A percentile compares a stretch with the other conserved stretches of the same genome.
Evolutionary conservation across 2,888 invertebrate genomes (phyloP).

Genomic region (Acrobasis suavella): DNA sequence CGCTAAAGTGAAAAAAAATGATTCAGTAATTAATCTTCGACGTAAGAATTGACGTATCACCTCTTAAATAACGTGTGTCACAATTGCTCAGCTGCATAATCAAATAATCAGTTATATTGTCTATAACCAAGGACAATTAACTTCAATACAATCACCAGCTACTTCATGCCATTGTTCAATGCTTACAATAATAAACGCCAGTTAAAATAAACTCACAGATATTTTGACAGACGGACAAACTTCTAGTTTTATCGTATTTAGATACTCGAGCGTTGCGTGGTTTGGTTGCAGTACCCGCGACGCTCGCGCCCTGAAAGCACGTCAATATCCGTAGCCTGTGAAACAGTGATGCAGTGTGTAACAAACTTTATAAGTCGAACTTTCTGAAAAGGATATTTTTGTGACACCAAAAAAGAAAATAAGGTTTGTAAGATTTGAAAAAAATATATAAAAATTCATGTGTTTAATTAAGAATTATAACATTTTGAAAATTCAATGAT

Average conservation of each 20-base stretch:
- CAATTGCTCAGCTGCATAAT: not conserved
- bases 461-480: not conserved
- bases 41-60: not conserved
- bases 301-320: slow-evolving; percentile 25
- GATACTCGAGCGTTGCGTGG: slow-evolving; percentile 23
- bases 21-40: too few relatives aligned
- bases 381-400: not conserved
- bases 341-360: slow-evolving; percentile 19
- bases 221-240: slow-evolving; percentile 22
- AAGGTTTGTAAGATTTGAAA: not conserved
- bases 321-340: not conserved
- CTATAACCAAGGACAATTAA: not conserved
- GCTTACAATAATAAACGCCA: slow-evolving; percentile 14
- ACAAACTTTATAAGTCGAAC: slow-evolving; percentile 15
- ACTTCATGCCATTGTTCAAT: slow-evolving; percentile 16
- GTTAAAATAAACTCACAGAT: slow-evolving; percentile 20
- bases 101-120: not conserved
- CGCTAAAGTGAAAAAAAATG: too few relatives aligned
- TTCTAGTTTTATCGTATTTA: slow-evolving; percentile 23
- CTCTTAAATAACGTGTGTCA: not conserved
- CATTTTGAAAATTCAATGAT: slow-evolving; percentile 17
- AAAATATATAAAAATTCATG: not conserved
- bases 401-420: not conserved
- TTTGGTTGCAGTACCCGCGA: slow-evolving; percentile 24
- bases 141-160: slow-evolving; percentile 1